Evolutionary conservation across 2,797 vertebrate genomes (phyloP), one percentile per base, ranked within the genome.

Genomic region (Garrulus glandarius): DNA sequence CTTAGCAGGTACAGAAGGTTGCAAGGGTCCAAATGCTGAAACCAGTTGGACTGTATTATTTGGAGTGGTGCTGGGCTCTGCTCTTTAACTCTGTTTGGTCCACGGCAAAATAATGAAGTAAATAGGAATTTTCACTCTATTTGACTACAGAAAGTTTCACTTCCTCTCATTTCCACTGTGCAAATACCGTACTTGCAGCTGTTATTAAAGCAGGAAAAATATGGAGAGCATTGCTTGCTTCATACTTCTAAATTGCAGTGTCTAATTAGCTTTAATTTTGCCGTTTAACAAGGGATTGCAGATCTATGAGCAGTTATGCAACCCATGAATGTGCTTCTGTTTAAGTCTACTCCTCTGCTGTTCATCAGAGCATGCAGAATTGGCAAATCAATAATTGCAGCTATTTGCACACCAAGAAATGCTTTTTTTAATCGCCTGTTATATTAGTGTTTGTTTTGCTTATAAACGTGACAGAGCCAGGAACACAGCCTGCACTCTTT

Each of bases 301-400:
- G 68, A 89, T 89, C 93, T 89, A 16, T 55, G 77, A 94, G 68
- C 77, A 92, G 77, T 95, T 96, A 92, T 5, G 29, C 95, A 89
- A 80, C 49, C 87, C 74, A 19, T 83, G 87, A 96, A 88, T 95
- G 84, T 94, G 91, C 89, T 94, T 89, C 95, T 96, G 92, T 94
- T 94, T 92, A 93, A 90, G 77, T 94, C 69, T 75, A 11, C 89
- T 92, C 55, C 85, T 97, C 84, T 47, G 85, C 83, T 88, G 77
- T 75, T 93, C 94, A 90, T 75, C 92, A 71, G 92, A 89, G 92
- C 92, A 23, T 80, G 74, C 67, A 55, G 74, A 92, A 95, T 77
- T 94, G 96, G 91, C 90, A 93, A 95, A 94, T 95, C 95, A 92
- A 76, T 94, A 96, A 92, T 84, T 92, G 93, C 84, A 80, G 92